phyloP scores from a whole-genome alignment of 2,888 invertebrate species.

The Fabriciana adippe region DNA sequence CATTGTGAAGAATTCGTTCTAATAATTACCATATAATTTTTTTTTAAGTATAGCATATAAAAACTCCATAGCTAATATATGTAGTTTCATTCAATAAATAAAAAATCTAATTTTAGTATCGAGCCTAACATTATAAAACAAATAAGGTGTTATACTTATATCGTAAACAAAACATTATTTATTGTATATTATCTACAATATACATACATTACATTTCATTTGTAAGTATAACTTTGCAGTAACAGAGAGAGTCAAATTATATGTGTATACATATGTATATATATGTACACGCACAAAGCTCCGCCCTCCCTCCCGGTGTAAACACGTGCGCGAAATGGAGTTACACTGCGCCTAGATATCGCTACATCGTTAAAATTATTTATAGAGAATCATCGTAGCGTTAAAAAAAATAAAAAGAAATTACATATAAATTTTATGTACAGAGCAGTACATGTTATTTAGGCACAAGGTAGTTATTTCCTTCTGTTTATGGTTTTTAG shows the following conservation, averaged over 20 bases:
- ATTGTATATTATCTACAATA: no score
- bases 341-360: conserved; percentile 25
- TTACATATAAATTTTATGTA: not conserved
- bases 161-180: no score
- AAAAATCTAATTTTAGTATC: no score
- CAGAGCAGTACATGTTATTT: not conserved
- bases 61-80: no score
- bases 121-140: no score
- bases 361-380: conserved; percentile 20
- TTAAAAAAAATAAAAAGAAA: conserved; percentile 8
- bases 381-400: conserved; percentile 14
- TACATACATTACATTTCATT: not conserved
- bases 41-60: no score
- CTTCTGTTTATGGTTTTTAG: no score
- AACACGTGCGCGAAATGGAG: conserved; percentile 27
- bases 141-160: no score
- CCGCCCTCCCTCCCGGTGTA: conserved; percentile 13
- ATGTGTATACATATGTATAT: not conserved
- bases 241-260: conserved; percentile 1
- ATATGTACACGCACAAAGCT: not conserved
- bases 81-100: no score
- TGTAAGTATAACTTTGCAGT: conserved; percentile 8
- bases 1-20: no score
- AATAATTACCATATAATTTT: no score
- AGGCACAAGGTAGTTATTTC: not conserved